These are phyloP conservation scores for Aphyosemion australe DNA, from an alignment of 2,113 vertebrate genomes.

Conservation along the genomic window DNA sequence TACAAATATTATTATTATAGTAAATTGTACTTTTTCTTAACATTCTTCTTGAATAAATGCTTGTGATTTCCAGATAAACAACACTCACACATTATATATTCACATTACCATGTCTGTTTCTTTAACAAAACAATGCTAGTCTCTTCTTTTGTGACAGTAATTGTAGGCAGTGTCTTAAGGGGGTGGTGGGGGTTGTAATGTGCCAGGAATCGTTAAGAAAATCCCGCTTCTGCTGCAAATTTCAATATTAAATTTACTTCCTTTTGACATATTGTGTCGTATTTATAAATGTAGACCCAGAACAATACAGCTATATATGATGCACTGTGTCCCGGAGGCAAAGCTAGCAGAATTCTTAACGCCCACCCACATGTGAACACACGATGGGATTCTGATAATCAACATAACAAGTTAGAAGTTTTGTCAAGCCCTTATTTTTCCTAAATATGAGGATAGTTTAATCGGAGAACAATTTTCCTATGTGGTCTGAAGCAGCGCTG, in stretches of 20 bases:
- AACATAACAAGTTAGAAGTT: not conserved
- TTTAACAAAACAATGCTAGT: constrained; percentile 19
- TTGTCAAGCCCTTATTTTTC: not conserved
- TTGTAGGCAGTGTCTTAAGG: constrained; percentile 5
- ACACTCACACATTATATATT: constrained; percentile 24
- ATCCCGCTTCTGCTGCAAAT: not conserved
- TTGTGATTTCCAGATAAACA: constrained; percentile 10
- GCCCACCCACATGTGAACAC: not conserved
- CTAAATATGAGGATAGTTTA: constrained; percentile 27
- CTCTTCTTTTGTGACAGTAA: constrained; percentile 6
- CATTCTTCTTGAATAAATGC: not conserved
- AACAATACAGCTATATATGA: not conserved
- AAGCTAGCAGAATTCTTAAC: not conserved
- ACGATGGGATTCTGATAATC: not conserved
- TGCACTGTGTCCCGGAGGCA: not conserved
- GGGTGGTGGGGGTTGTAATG: not conserved
- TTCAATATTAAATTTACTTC: constrained; percentile 17
- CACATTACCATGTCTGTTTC: constrained; percentile 3
- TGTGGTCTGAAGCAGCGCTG: constrained; percentile 25
- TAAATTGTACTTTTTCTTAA: not conserved
- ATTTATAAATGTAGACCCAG: constrained; percentile 21
- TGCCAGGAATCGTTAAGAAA: constrained; percentile 13
- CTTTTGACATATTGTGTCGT: constrained; percentile 6
- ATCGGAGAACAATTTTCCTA: constrained; percentile 43
- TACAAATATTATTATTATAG: constrained; percentile 21